Evolutionary conservation across 2,797 vertebrate species (phyloP).

Genomic region (Melanotaenia pygmaea): DNA sequence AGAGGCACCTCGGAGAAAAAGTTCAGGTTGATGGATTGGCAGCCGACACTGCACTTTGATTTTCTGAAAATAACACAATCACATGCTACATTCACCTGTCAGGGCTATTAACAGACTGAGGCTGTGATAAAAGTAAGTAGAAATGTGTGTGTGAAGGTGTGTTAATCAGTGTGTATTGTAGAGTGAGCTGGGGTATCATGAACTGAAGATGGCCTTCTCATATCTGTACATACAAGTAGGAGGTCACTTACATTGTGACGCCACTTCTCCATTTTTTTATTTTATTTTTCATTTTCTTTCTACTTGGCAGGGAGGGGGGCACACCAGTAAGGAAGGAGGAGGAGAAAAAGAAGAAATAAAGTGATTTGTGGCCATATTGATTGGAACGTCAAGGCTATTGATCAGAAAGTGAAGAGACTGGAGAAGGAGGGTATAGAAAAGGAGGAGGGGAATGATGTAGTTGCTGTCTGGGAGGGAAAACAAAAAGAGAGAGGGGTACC

Average conservation of each 20-base stretch:
- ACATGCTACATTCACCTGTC: conserved; percentile 77
- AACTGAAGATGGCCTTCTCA: conserved; percentile 58
- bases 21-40: conserved; percentile 68
- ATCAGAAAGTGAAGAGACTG: conserved; percentile 67
- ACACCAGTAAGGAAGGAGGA: conserved; percentile 15
- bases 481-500: conserved; percentile 14
- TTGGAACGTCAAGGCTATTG: conserved; percentile 73
- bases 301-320: conserved; percentile 22
- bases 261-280: neutral
- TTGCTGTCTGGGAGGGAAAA: conserved; percentile 49
- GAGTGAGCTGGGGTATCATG: conserved; percentile 48
- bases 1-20: conserved; percentile 42
- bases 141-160: conserved; percentile 21
- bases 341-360: conserved; percentile 75
- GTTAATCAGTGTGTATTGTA: neutral
- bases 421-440: conserved; percentile 37
- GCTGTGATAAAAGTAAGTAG: conserved; percentile 28
- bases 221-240: conserved; percentile 16
- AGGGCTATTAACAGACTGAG: conserved; percentile 64
- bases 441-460: conserved; percentile 35
- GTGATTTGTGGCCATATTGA: conserved; percentile 82
- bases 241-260: conserved; percentile 24
- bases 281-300: neutral
- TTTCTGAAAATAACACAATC: conserved; percentile 77
- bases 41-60: conserved; percentile 59